These are phyloP conservation scores for Oreochromis spilurus DNA, from an alignment of 2,113 vertebrate genomes.

Conservation along the genomic window DNA sequence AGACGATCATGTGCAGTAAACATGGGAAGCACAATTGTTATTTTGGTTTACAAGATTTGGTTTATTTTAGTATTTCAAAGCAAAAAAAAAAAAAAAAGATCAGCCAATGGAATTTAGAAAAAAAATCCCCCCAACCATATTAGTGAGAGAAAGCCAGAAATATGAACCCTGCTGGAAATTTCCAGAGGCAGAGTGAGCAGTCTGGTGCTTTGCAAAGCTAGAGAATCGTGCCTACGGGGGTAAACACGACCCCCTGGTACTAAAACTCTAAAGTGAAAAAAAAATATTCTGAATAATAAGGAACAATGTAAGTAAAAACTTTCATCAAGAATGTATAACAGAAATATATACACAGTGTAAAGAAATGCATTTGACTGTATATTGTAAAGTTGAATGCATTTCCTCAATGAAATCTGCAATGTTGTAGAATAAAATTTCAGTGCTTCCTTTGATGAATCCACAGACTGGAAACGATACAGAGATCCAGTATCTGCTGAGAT, in stretches of 20 bases:
- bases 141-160: neutral
- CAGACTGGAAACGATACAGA: neutral
- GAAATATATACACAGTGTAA: too few species aligned
- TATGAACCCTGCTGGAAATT: neutral
- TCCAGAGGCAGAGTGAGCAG: neutral
- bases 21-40: neutral
- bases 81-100: neutral
- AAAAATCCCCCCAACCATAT: neutral
- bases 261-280: neutral
- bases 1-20: neutral
- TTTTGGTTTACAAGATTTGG: neutral
- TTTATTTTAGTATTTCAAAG: neutral
- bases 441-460: rapidly evolving
- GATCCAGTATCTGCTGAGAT: neutral
- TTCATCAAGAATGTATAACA: neutral
- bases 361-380: neutral
- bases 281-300: neutral
- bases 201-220: neutral
- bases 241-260: neutral
- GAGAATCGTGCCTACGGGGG: neutral
- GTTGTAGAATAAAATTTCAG: neutral
- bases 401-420: rapidly evolving
- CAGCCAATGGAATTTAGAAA: neutral
- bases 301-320: neutral
- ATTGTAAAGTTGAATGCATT: neutral